Conservation (phyloP, 2,797 vertebrate species). For the Ciconia nigra region DNA sequence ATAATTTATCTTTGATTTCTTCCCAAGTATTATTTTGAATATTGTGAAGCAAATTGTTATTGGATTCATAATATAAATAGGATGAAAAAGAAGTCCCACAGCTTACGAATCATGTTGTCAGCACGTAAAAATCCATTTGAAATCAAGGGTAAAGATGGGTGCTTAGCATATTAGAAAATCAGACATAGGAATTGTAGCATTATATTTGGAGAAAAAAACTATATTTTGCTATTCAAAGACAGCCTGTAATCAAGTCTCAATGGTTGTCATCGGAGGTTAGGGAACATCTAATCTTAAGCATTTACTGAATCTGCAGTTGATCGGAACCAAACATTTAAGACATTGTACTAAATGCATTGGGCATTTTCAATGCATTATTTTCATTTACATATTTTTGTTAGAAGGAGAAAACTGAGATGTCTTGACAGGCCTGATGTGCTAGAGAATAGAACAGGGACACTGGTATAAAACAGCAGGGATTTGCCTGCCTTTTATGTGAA, state of each 20-base stretch:
- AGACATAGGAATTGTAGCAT: neutral
- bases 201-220: neutral
- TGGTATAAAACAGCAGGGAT: constrained; percentile 16
- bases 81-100: neutral
- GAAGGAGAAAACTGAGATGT: neutral
- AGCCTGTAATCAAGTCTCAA: constrained; percentile 19
- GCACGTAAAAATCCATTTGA: neutral
- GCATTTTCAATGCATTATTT: constrained; percentile 21
- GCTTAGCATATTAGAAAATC: neutral
- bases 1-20: constrained; percentile 19
- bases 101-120: neutral
- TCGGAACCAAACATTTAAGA: constrained; percentile 35
- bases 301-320: constrained; percentile 23
- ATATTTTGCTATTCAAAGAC: constrained; percentile 1
- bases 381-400: constrained; percentile 52
- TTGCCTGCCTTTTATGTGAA: constrained; percentile 25
- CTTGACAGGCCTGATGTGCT: constrained; percentile 16
- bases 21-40: neutral
- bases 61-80: neutral
- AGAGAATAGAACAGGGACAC: neutral
- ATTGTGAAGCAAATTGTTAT: neutral
- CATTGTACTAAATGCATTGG: neutral
- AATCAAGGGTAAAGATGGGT: neutral
- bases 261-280: neutral
- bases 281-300: neutral